Base-by-base conservation (phyloP, 1,140 invertebrate species). In the Mactra quadrangularis region DNA sequence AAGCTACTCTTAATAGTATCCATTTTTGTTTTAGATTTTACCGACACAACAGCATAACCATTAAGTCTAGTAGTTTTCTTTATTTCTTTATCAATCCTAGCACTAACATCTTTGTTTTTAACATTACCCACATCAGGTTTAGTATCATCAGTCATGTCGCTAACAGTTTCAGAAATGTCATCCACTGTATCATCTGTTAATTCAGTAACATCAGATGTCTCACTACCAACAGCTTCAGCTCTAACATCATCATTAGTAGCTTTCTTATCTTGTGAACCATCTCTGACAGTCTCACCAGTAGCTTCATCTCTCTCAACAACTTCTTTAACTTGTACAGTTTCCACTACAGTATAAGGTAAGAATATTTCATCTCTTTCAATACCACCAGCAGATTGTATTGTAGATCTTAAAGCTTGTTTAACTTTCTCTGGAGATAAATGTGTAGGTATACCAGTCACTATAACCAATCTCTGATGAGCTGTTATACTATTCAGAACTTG, bases 391-490 rank as follows among this genome's bases (percentile, higher is more conserved):
- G 87, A 75, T 53, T 85, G 87, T 74, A 91, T 89, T 3, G 88
- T 87, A 59, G 86, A 87, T 22, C 78, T 41, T 22, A 93, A 75
- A 25, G 89, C 87, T 41, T 83, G 79, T 41, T 86, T 87, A 1
- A 92, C 87, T 22, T 74, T 74, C 9, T 84, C 84, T 9, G 66
- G 74, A 3, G 83, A 79, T 29, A 92, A 41, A 25, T 89, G 66
- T 3, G 81, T 47, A 31, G 91, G 92, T 31, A 93, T 92, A 17
- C 91, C 91, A 45, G 89, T 89, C 2, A 93, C 83, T 22, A 93
- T 84, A 7, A 93, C 82, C 0, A 92, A 75, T n/a, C 92, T 84
- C 33, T 83, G 86, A 62, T 90, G 89, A 22, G 88, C 89, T 11
- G 90, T 90, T 11, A 89, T 79, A 6, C 79, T 55, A 22, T 77